These are phyloP conservation scores for Anguilla rostrata DNA, from an alignment of 2,113 vertebrate genomes.

Conservation along the genomic window DNA sequence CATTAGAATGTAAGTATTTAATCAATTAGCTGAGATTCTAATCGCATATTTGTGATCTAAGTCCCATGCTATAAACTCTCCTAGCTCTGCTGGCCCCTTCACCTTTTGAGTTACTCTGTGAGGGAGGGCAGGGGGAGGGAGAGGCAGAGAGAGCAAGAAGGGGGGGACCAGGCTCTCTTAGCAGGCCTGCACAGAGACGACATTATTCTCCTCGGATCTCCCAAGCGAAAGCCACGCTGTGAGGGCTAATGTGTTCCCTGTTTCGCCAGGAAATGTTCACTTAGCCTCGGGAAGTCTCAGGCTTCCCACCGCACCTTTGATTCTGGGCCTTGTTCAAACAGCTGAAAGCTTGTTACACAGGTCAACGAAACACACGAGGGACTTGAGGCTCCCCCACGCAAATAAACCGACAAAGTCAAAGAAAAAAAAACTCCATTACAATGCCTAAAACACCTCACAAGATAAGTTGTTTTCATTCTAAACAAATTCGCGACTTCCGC, in stretches of 20 bases:
- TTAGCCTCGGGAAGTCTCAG: conserved; percentile 27
- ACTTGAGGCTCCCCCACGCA: background rate
- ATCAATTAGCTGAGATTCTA: too few species aligned
- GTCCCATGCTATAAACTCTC: background rate
- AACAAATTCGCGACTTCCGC: background rate
- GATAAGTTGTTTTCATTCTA: background rate
- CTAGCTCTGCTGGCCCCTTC: background rate
- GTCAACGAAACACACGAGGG: conserved; percentile 18
- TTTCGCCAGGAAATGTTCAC: conserved; percentile 41
- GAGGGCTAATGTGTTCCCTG: conserved; percentile 23
- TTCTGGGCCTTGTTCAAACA: conserved; percentile 40
- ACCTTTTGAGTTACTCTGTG: background rate
- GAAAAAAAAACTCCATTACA: background rate
- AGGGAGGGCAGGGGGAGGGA: background rate
- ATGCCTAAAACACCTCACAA: background rate
- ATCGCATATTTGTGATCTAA: too few species aligned
- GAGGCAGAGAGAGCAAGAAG: background rate
- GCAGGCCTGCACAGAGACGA: conserved; percentile 25
- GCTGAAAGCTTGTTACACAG: conserved; percentile 16
- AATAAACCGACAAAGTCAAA: background rate
- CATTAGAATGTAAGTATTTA: too few species aligned
- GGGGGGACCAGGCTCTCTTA: background rate
- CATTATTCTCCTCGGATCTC: conserved; percentile 29
- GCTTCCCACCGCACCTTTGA: conserved; percentile 39
- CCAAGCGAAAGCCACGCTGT: background rate